Evolutionary conservation across 2,113 vertebrate genomes (phyloP).

Genomic region (Chloroceryle aenea): DNA sequence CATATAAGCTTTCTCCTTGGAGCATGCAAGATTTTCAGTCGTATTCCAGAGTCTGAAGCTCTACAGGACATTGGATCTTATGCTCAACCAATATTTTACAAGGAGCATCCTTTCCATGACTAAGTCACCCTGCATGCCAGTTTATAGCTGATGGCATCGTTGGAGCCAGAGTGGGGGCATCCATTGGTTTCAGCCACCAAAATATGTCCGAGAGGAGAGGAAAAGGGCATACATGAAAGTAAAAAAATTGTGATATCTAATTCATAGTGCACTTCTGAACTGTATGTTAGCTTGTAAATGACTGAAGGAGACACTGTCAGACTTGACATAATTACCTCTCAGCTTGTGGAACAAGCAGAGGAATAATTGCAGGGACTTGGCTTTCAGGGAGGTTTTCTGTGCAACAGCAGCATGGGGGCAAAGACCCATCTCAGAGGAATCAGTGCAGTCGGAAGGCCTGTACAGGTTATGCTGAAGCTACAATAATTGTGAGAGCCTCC

Average conservation of each 20-base stretch:
- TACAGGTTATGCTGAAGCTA: accelerated
- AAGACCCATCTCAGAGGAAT: not conserved
- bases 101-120: not conserved
- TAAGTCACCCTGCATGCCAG: not conserved
- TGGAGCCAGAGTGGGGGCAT: not conserved
- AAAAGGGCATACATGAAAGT: not conserved
- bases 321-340: not conserved
- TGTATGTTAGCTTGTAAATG: not conserved
- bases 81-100: not conserved
- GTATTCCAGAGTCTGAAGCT: not conserved
- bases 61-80: not conserved
- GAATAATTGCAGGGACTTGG: not conserved
- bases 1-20: not conserved
- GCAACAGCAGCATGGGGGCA: not conserved
- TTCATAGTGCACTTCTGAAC: not conserved
- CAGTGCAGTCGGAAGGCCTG: not conserved
- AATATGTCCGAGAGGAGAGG: not conserved
- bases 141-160: not conserved
- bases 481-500: not conserved
- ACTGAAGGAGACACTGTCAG: not conserved
- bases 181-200: not conserved
- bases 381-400: not conserved
- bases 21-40: not conserved
- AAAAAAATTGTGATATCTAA: not conserved
- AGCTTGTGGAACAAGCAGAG: not conserved